Evolutionary conservation across 2,888 invertebrate species (phyloP).

Genomic region (Drosophila pullipes): DNA sequence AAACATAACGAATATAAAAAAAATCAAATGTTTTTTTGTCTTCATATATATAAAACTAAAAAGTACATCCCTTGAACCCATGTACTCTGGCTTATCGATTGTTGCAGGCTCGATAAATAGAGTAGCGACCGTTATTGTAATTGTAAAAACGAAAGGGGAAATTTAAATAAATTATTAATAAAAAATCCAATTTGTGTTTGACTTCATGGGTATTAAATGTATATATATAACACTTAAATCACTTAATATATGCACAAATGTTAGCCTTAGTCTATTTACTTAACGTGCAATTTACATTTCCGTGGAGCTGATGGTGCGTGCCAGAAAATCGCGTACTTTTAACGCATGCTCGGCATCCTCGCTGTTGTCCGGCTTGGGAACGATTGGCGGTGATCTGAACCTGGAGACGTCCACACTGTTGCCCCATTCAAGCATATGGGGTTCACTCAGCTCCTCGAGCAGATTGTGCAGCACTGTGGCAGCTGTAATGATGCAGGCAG

Average conservation of each 20-base stretch:
- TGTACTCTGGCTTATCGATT: slow-evolving; percentile 10
- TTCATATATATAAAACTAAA: background rate
- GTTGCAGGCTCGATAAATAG: background rate
- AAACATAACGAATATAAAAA: background rate
- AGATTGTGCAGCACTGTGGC: slow-evolving; percentile 83
- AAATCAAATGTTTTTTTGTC: background rate
- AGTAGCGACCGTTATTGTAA: background rate
- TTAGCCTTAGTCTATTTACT: background rate
- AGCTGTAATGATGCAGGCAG: slow-evolving; percentile 80
- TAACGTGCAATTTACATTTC: slow-evolving; percentile 58
- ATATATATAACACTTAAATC: background rate
- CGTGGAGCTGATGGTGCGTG: slow-evolving; percentile 77
- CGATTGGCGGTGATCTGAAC: slow-evolving; percentile 37
- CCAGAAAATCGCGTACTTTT: slow-evolving; percentile 71
- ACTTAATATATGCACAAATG: background rate
- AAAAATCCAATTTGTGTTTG: background rate
- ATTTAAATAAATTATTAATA: background rate
- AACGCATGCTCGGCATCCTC: slow-evolving; percentile 39
- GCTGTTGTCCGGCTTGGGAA: background rate
- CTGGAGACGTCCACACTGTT: slow-evolving; percentile 65
- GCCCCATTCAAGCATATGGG: slow-evolving; percentile 80
- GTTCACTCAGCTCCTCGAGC: slow-evolving; percentile 80
- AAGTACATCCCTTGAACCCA: background rate
- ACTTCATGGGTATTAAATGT: background rate
- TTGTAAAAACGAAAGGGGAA: background rate